phyloP scores from a whole-genome alignment of 2,113 vertebrate species.

The Piprites chloris region DNA sequence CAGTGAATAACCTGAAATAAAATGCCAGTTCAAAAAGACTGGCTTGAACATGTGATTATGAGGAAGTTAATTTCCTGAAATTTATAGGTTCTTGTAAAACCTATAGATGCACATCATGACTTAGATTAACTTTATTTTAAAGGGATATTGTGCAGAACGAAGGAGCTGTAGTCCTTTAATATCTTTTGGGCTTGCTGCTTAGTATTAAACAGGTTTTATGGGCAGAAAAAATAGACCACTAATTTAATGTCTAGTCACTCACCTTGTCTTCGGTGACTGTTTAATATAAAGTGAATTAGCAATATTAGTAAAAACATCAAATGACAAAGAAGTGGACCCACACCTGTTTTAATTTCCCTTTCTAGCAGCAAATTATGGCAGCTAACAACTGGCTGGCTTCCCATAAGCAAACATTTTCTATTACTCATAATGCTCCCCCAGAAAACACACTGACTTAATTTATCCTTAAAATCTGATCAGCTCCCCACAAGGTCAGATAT shows the following conservation, averaged over 20 bases:
- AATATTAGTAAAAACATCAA: background rate
- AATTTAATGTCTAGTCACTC: background rate
- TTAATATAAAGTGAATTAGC: background rate
- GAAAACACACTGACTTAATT: background rate
- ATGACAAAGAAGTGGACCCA: background rate
- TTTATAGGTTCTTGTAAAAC: constrained; percentile 60
- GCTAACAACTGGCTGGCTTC: background rate
- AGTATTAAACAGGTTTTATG: constrained; percentile 22
- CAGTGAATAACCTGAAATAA: constrained; percentile 38
- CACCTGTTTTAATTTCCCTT: background rate
- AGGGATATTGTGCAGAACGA: constrained; percentile 4
- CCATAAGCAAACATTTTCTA: background rate
- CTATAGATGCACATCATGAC: constrained; percentile 30
- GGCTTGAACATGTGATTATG: background rate
- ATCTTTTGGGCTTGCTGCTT: constrained; percentile 17
- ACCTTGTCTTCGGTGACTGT: background rate
- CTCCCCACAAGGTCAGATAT: background rate
- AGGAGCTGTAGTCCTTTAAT: background rate
- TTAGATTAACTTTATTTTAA: constrained; percentile 61
- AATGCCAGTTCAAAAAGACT: background rate
- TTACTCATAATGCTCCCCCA: background rate
- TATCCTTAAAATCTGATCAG: background rate
- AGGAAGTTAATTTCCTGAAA: constrained; percentile 64
- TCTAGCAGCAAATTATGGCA: background rate
- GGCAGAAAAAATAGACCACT: background rate